Evolutionary conservation across 2,797 vertebrate species (phyloP), one percentile per base, ranked within the genome.

Genomic region (Tauraco hartlaubi): DNA sequence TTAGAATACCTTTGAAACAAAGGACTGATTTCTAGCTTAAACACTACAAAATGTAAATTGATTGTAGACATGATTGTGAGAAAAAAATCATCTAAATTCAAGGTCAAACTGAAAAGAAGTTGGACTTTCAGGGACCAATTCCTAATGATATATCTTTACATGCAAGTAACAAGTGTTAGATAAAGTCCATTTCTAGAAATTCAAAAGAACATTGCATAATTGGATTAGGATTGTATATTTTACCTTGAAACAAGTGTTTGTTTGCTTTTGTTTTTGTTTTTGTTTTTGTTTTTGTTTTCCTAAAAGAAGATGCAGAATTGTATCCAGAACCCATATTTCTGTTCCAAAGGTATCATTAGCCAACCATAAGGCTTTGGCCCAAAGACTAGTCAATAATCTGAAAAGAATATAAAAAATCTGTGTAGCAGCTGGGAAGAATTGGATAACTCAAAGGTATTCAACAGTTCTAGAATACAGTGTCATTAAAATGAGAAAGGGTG

Each of bases 21-120:
- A 72, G 61, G n/a, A 81, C 35, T 88, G 35, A 77, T 91, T 94
- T 91, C 43, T 46, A 94, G 11, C 48, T 88, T 54, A 74, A 83
- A 55, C 16, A 58, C 85, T 33, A 48, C 31, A 78, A 79, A 95
- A 71, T n/a, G 21, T 55, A 52, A 86, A 62, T 62, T 81, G 7
- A 6, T 72, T 69, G 25, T 49, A 61, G 35, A 41, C 11, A 6
- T 7, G 5, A 17, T 44, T 39, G 5, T 61, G 25, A 61, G 16
- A 74, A 92, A 76, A 85, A 19, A 3, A 73, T 2, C 14, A n/a
- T 89, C 80, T 82, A 56, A 81, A 82, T 89, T 76, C 49, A 79
- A 91, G 56, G 55, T 85, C 44, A 91, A 10, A 55, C 5, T 87
- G 35, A 80, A 73, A n/a, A 6, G 11, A 77, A 92, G 29, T 49